Conservation (phyloP, 2,113 vertebrate genomes). For the Cyprinodon variegatus region DNA sequence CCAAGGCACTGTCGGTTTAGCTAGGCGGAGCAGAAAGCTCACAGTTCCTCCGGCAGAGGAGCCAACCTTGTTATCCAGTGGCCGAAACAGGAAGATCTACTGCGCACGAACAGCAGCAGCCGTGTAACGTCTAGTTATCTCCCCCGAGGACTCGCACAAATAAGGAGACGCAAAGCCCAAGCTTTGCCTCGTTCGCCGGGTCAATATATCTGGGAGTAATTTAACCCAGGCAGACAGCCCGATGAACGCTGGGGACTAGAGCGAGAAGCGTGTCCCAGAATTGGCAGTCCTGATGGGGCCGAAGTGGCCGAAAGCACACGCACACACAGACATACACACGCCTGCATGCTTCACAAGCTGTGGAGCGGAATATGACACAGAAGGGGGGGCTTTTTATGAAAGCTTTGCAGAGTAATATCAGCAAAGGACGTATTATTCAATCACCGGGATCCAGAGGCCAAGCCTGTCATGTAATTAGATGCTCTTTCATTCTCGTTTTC, state of each 20-base stretch:
- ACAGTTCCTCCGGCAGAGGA: slow-evolving; percentile 50
- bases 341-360: slow-evolving; percentile 18
- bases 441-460: slow-evolving; percentile 60
- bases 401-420: slow-evolving; percentile 55
- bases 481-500: slow-evolving; percentile 53
- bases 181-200: slow-evolving; percentile 38
- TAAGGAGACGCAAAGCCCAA: slow-evolving; percentile 23
- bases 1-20: slow-evolving; percentile 48
- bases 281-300: slow-evolving; percentile 40
- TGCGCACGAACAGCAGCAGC: slow-evolving; percentile 36
- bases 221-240: slow-evolving; percentile 43
- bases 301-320: slow-evolving; percentile 18
- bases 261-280: slow-evolving; percentile 46
- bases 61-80: slow-evolving; percentile 65
- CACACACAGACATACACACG: slow-evolving; percentile 18
- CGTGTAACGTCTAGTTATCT: slow-evolving; percentile 44
- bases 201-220: slow-evolving; percentile 48
- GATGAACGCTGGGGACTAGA: slow-evolving; percentile 27
- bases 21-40: slow-evolving; percentile 49
- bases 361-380: slow-evolving; percentile 30
- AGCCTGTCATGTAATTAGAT: slow-evolving; percentile 70
- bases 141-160: slow-evolving; percentile 7
- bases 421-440: slow-evolving; percentile 54
- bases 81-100: slow-evolving; percentile 51
- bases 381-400: slow-evolving; percentile 46